Base-by-base conservation (phyloP, 2,888 invertebrate genomes). In the Odontothrips loti region DNA sequence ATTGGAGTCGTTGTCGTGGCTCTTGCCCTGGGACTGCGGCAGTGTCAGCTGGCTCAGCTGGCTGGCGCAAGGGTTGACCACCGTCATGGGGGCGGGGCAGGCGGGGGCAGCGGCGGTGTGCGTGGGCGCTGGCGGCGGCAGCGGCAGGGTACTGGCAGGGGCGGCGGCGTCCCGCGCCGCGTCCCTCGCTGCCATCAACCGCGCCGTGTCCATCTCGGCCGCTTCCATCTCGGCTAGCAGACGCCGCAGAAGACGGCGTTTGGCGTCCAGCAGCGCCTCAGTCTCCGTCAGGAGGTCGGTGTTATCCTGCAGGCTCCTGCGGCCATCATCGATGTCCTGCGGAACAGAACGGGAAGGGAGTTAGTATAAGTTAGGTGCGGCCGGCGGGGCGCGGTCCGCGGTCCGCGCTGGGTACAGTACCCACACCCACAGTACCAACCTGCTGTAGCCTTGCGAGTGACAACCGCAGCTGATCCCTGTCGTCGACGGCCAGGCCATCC, bases 251-350 rank as follows among this genome's bases (percentile, higher is more conserved):
- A 75, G 68, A 12, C 68, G 23, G 12, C 68, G 23, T 27, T 75
- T 75, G 27, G 68, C 68, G 68, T 75, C 68, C 6, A 75, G 68
- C 23, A 75, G 68, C 23, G 68, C 68, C 9, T 75, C 68, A 8
- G 68, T 75, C 27, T 75, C 68, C 23, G 23, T 90, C 12, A 91
- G 85, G 0, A 91, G 84, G 83, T 90, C 88, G 86, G 90, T 87
- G 85, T 91, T 88, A 81, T 87, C 88, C 84, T 75, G 23, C 12
- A 75, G 23, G 27, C 68, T 75, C 27, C 68, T 27, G 9, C 68
- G 87, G 10, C 90, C 89, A 63, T 85, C 86, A 0, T 89, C 87
- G 84, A 91, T 84, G 79, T 90, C 68, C 68, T 75, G 68, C 2
- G 12, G 27, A 27, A 15, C 20, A n/a, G 34, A 43, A 2, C 34